Base-by-base conservation (phyloP, 2,797 vertebrate genomes). In the Decapterus maruadsi region DNA sequence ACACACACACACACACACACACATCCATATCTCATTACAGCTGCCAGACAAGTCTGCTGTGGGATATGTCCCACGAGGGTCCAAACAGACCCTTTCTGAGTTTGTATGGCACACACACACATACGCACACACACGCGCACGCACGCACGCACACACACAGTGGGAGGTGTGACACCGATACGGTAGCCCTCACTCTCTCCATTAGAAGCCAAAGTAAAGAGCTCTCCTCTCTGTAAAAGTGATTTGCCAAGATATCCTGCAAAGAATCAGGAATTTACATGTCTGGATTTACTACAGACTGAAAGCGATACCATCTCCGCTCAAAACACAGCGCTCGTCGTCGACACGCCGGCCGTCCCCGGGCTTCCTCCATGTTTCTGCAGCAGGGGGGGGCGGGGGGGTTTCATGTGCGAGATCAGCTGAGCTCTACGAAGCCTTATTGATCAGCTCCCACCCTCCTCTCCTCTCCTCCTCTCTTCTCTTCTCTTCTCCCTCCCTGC, bases 151-250 rank as follows among this genome's bases (percentile, higher is more conserved):
- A 80, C 70, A 78, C 82, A 77, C 87, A 77, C 72, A 70, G 82
- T 82, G 86, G 85, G 91, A 85, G 86, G 84, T 76, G 77, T 89
- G 89, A 92, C 89, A 91, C 73, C 19, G 87, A 93, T 92, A 89
- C 81, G 81, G 91, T 93, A 91, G 91, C 90, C 77, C 86, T 92
- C 77, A 63, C 72, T 87, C 87, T 84, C 86, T 82, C 78, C 72
- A 60, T 77, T 68, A 85, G 83, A 82, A 90, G 94, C 94, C 94
- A 94, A 94, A 94, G 90, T 91, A 94, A 94, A 94, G 92, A 93
- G 83, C 84, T 79, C 86, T 84, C 86, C 83, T 84, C 89, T 93
- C 93, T 94, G 91, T 93, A 87, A 95, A 95, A 94, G 91, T 90
- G 86, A 94, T 94, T 93, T 93, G 89, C 90, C 90, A 90, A 93